Conservation (phyloP, 2,113 vertebrate species). For the Seriola quinqueradiata region DNA sequence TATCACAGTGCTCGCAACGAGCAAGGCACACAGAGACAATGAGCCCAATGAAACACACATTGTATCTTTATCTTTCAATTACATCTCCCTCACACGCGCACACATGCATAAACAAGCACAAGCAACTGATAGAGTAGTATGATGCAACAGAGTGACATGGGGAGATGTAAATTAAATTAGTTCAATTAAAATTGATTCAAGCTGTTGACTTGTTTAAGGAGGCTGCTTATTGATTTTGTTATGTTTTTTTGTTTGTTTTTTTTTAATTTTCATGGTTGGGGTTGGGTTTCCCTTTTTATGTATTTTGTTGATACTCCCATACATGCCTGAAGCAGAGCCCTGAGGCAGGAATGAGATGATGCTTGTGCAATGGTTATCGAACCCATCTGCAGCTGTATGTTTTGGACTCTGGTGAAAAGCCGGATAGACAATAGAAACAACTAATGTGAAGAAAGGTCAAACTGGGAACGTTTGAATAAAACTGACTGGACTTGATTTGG, state of each 20-base stretch:
- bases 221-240: conserved; percentile 52
- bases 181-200: conserved; percentile 66
- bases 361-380: neutral
- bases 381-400: neutral
- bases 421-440: neutral
- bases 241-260: neutral
- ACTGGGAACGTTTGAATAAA: no score
- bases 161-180: conserved; percentile 66
- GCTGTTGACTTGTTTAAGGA: conserved; percentile 44
- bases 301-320: conserved; percentile 35
- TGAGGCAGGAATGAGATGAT: neutral
- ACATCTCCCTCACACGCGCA: neutral
- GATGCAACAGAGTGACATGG: conserved; percentile 23
- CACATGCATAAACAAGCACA: conserved; percentile 3
- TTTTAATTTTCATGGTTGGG: conserved; percentile 17
- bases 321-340: neutral
- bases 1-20: conserved; percentile 1
- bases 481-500: neutral
- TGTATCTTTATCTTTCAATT: conserved; percentile 15
- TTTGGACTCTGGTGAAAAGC: conserved; percentile 8
- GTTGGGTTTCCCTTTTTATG: conserved; percentile 31
- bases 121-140: conserved; percentile 34
- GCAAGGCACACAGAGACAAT: neutral
- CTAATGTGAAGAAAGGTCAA: neutral
- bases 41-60: conserved; percentile 11